Base-by-base conservation (phyloP, 2,888 invertebrate genomes). In the Atethmia centrago region DNA sequence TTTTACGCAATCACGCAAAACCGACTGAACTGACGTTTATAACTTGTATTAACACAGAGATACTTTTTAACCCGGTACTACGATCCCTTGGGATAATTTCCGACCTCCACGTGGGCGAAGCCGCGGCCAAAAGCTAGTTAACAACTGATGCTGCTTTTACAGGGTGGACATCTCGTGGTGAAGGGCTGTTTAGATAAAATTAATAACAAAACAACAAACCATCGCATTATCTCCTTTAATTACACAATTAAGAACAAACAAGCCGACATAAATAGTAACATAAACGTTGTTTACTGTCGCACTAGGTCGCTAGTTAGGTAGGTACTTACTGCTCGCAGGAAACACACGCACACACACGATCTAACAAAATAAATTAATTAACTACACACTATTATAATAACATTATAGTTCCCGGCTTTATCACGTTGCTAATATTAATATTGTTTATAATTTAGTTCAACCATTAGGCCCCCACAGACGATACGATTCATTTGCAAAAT, bases 361-460 rank as follows among this genome's bases (percentile, higher is more conserved):
- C 28, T 55, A 9, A 51, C 49, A 65, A 55, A 71, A 59, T 71
- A 53, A 83, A 80, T 80, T 80, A 79, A 81, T 81, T 74, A 73
- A 74, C 47, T 31, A 40, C 65, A 72, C 59, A 51, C 45, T 82
- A 74, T 58, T 53, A 74, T 74, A 69, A 80, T 69, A 42, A 42
- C n/a, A n/a, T n/a, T 68, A 80, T 12, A 80, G 19, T 80, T 83
- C 47, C 70, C 47, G 21, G 45, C 64, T 49, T 78, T 73, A 74
- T 83, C 80, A 21, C 58, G 40, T 45, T 31, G 45, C 58, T 71
- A 61, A 71, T 83, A 69, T 69, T 83, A 76, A 40, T 69, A 66
- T 68, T 69, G 66, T 80, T 80, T 79, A 40, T 65, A 71, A 79
- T 74, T 69, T 61, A 71, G 65, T 63, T 69, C 65, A 61, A n/a